Conservation (phyloP, 2,888 invertebrate genomes). For the Sphecodes monilicornis region DNA sequence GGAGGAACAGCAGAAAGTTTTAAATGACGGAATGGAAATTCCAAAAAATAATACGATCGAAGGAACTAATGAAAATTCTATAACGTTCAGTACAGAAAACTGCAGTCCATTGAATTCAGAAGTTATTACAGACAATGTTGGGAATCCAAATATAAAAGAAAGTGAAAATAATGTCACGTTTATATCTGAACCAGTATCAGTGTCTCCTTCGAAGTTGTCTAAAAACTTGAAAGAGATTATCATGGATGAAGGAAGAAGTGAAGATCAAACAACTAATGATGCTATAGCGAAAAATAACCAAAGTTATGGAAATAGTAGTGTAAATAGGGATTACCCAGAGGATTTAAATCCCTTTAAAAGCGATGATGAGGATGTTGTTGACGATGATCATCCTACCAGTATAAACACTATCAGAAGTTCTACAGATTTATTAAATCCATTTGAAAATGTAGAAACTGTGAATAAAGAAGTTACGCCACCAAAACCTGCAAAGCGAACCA, state of each 20-base stretch:
- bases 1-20: neutral
- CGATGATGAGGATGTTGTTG: conserved; percentile 86
- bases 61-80: neutral
- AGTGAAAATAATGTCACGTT: neutral
- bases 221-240: neutral
- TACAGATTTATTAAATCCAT: conserved; percentile 87
- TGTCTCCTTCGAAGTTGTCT: neutral
- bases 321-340: conserved; percentile 88
- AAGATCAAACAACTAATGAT: conserved; percentile 14
- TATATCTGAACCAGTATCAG: neutral
- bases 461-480: conserved; percentile 74
- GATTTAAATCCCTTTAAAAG: conserved; percentile 94
- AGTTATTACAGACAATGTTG: no score
- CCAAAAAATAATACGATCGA: neutral
- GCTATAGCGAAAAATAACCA: conserved; percentile 41
- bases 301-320: conserved; percentile 58
- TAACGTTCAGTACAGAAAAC: neutral
- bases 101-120: neutral
- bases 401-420: conserved; percentile 38
- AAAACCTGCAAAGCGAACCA: conserved; percentile 80
- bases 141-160: neutral
- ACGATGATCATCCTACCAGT: conserved; percentile 70
- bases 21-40: neutral
- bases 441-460: conserved; percentile 88
- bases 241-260: neutral